These are phyloP conservation scores for Panthera uncia DNA, from an alignment of 2,113 vertebrate species.

Conservation along the genomic window DNA sequence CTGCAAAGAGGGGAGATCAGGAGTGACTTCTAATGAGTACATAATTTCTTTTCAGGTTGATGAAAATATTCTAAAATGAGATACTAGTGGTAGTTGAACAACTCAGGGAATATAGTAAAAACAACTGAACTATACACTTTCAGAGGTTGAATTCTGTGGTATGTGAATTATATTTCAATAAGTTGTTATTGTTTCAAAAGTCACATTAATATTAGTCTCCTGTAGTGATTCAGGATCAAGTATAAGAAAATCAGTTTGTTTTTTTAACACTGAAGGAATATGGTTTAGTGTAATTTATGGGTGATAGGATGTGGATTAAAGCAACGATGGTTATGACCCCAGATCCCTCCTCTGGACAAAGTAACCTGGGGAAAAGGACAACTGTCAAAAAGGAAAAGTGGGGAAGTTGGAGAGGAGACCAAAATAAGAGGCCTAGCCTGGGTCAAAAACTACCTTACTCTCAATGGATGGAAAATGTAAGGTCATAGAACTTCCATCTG, in stretches of 20 bases:
- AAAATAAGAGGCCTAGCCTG: neutral
- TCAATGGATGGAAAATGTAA: neutral
- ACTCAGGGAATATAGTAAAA: neutral
- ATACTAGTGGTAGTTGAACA: neutral
- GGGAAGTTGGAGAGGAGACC: neutral
- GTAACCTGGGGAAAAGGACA: neutral
- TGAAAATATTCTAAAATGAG: slow-evolving; percentile 46
- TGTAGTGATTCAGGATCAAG: neutral
- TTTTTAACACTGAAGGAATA: neutral
- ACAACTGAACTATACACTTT: neutral
- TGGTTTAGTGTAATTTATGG: neutral
- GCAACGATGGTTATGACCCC: neutral
- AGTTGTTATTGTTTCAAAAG: neutral
- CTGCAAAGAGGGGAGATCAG: neutral
- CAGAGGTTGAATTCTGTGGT: neutral
- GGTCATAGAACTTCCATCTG: neutral
- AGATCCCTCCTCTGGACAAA: neutral
- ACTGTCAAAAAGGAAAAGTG: neutral
- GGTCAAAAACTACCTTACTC: neutral
- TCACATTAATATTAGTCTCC: neutral
- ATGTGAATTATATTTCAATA: neutral
- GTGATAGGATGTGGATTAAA: neutral
- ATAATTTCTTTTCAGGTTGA: neutral
- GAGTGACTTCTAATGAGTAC: neutral
- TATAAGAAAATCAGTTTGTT: neutral